Base-by-base conservation (phyloP, 2,113 vertebrate species). In the Gobiocypris rarus region DNA sequence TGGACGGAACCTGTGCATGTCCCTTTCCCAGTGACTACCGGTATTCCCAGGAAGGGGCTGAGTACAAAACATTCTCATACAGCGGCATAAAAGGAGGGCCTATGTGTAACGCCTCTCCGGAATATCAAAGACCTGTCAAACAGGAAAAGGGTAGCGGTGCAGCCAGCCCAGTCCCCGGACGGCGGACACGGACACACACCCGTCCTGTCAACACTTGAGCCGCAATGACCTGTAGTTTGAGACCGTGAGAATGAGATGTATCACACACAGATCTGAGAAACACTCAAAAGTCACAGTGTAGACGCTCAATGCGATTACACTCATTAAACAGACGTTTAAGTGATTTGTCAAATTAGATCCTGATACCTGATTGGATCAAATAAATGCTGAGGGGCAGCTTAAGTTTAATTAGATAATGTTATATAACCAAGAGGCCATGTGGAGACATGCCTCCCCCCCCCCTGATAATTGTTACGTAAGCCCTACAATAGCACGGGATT, bases 41-140 rank as follows among this genome's bases (percentile, higher is more conserved):
- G 14, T 58, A 41, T 73, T 86, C 63, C 78, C 43, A 45, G 82
- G 67, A 87, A 83, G 0, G 6, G 50, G 2, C 5, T 52, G 22
- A 84, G n/a, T 63, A 86, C 77, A 86, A 84, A 75, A 76, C 41
- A 73, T 83, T 83, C 48, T 69, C 48, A 58, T 9, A 59, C 28
- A 59, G 54, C 75, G 24, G 8, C 26, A 81, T 84, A 31, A 86
- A 84, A 77, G n/a, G 28, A 41, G 70, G 81, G 75, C 85, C 87
- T 61, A 74, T 82, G 48, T 38, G 56, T 87, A 69, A 89, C 80
- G 83, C 75, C 75, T 75, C 80, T 85, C 85, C 59, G 80, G 88
- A 87, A 85, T 87, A 81, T 87, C 81, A 87, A 81, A 61, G 80
- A 45, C 58, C 83, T 76, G 80, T 85, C 81, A 78, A 75, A 88